Conservation (phyloP, 2,113 vertebrate genomes). For the Synodontis membranacea region DNA sequence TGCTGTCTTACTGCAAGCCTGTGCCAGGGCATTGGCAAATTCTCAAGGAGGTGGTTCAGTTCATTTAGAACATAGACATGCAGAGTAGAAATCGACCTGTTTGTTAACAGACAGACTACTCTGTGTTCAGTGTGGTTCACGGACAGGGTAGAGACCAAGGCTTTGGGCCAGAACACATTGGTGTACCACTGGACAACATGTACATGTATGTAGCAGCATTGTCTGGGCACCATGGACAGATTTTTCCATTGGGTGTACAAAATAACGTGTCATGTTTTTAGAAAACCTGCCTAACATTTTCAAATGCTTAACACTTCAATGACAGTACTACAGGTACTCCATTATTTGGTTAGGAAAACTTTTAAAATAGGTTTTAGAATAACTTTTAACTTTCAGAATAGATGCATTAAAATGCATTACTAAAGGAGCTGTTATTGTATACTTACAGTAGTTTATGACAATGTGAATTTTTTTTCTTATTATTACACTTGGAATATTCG, state of each 20-base stretch:
- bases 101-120: neutral
- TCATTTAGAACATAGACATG: neutral
- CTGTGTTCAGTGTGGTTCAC: neutral
- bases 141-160: neutral
- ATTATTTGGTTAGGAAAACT: neutral
- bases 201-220: neutral
- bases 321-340: neutral
- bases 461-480: neutral
- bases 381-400: neutral
- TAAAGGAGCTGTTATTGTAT: neutral
- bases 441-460: neutral
- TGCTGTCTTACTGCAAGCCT: neutral
- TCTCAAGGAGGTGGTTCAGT: neutral
- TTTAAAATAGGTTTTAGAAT: neutral
- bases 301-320: neutral
- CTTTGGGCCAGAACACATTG: neutral
- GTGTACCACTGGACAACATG: neutral
- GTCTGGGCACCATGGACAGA: neutral
- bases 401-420: neutral
- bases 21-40: neutral
- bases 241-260: neutral
- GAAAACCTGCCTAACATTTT: neutral
- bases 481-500: neutral
- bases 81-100: conserved; percentile 4
- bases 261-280: neutral